Percentiles rank a stretch among this genome's conserved stretches.
Evolutionary conservation across 2,888 invertebrate genomes (phyloP).

Genomic region (Brenthis ino): DNA sequence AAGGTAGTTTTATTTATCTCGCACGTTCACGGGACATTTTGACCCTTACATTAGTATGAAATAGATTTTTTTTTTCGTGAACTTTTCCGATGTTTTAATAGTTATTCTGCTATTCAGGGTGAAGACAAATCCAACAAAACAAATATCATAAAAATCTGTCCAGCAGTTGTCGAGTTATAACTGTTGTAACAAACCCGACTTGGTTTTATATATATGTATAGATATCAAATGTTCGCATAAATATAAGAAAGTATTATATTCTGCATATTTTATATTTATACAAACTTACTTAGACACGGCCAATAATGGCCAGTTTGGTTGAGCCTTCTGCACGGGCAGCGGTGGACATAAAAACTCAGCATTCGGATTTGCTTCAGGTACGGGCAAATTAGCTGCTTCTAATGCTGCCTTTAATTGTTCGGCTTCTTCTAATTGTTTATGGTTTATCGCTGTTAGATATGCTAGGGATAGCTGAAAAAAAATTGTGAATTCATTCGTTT

Average conservation of each 20-base stretch:
- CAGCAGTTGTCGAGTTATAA: no score
- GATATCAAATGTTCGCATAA: no score
- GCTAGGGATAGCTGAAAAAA: constrained; percentile 88
- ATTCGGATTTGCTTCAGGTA: constrained; percentile 87
- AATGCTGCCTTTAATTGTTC: constrained; percentile 86
- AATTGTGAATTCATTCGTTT: background rate
- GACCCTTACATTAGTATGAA: no score
- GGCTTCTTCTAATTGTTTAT: constrained; percentile 92
- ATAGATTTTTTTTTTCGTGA: no score
- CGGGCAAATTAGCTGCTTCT: constrained; percentile 82
- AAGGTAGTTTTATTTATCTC: no score
- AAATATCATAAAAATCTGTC: no score
- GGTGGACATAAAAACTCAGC: constrained; percentile 93
- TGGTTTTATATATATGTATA: no score
- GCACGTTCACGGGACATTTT: no score
- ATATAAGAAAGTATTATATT: background rate
- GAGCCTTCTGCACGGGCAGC: constrained; percentile 93
- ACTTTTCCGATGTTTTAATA: no score
- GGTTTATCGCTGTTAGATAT: constrained; percentile 96
- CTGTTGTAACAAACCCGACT: no score
- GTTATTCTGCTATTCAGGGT: no score
- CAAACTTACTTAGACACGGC: constrained; percentile 89
- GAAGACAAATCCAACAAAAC: no score
- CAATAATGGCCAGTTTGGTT: constrained; percentile 98
- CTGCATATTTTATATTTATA: background rate